These are phyloP conservation scores for Onychorhynchus coronatus DNA, from an alignment of 2,113 vertebrate genomes.

Conservation along the genomic window DNA sequence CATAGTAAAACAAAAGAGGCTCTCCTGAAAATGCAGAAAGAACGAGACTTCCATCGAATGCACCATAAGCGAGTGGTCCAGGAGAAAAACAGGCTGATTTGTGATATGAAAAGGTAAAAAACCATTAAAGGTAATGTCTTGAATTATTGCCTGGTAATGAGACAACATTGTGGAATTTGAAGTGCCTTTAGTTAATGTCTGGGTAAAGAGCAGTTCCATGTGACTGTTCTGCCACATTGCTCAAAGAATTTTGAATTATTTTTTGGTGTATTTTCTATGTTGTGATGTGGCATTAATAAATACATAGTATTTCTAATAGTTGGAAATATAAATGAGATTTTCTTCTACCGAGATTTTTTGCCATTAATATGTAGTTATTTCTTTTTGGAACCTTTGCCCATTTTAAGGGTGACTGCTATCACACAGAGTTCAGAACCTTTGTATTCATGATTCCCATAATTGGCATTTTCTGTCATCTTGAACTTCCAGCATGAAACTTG, in stretches of 20 bases:
- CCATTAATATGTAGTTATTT: background rate
- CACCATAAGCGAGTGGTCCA: slow-evolving; percentile 81
- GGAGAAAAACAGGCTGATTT: slow-evolving; percentile 83
- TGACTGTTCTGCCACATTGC: background rate
- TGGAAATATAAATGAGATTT: background rate
- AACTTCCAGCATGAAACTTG: background rate
- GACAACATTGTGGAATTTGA: background rate
- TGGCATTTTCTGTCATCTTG: background rate
- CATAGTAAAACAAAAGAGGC: slow-evolving; percentile 75
- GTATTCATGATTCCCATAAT: background rate
- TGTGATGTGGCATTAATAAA: background rate
- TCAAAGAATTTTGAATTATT: background rate
- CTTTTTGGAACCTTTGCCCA: accelerated
- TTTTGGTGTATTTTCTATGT: background rate
- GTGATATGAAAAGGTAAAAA: slow-evolving; percentile 79
- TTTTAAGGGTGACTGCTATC: background rate
- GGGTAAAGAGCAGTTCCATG: background rate
- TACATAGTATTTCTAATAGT: background rate
- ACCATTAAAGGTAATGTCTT: background rate
- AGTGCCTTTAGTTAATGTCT: background rate
- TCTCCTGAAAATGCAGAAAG: slow-evolving; percentile 77
- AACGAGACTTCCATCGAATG: slow-evolving; percentile 83
- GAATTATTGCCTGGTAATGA: background rate
- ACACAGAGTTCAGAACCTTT: background rate
- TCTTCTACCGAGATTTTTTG: background rate